Evolutionary conservation across 2,113 vertebrate genomes (phyloP).

Genomic region (Tamias sibiricus): DNA sequence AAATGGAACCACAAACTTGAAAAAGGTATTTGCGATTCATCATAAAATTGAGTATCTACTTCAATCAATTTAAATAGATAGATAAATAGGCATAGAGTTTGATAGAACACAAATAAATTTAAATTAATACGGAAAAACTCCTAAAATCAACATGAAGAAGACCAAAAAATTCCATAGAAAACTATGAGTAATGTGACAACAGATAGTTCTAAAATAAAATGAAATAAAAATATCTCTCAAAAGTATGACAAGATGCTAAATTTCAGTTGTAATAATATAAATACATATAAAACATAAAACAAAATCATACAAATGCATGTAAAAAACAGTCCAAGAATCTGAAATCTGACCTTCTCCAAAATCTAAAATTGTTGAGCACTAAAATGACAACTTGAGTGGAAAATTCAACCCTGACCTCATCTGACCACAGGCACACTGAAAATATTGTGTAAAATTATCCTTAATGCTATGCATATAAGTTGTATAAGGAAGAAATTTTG

Average conservation of each 20-base stretch:
- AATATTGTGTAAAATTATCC: not conserved
- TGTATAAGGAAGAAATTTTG: not conserved
- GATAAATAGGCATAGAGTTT: not conserved
- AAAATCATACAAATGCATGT: not conserved
- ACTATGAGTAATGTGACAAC: not conserved
- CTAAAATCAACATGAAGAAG: conserved; percentile 4
- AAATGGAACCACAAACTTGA: not conserved
- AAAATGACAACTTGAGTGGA: not conserved
- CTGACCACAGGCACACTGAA: not conserved
- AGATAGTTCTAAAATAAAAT: not conserved
- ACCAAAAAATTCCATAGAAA: not conserved
- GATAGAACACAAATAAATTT: not conserved
- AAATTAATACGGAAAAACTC: not conserved
- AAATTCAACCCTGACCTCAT: not conserved
- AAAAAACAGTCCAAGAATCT: not conserved
- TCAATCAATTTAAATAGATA: not conserved
- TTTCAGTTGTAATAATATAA: not conserved
- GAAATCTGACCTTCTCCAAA: not conserved
- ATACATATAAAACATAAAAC: not conserved
- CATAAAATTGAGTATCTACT: not conserved
- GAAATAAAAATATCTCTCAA: not conserved
- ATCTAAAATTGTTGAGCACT: not conserved
- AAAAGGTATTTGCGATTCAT: not conserved
- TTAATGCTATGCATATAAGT: not conserved
- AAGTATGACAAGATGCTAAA: not conserved